phyloP scores from a whole-genome alignment of 2,113 vertebrate species.

The Vicugna pacos region DNA sequence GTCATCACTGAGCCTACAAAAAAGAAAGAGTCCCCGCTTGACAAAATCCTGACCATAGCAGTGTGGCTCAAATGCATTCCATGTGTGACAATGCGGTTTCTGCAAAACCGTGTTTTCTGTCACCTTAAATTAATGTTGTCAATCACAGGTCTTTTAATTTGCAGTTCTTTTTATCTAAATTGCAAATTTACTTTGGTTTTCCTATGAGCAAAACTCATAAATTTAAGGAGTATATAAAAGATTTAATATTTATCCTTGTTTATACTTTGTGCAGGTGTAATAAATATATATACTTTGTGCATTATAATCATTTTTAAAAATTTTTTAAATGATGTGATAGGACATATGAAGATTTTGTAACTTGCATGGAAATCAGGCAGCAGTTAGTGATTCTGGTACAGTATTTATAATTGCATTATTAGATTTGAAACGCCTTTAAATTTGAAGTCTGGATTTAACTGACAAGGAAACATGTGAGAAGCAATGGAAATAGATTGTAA shows the following conservation, averaged over 20 bases:
- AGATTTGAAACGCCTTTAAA: constrained; percentile 75
- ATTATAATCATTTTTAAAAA: background rate
- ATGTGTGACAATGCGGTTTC: background rate
- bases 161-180: background rate
- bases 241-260: background rate
- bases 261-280: background rate
- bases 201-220: background rate
- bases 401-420: constrained; percentile 67
- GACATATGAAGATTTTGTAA: background rate
- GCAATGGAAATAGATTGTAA: constrained; percentile 81
- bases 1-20: background rate
- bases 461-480: constrained; percentile 78
- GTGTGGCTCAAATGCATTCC: background rate
- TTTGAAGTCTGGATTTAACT: constrained; percentile 74
- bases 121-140: background rate
- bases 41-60: background rate
- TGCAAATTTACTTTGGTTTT: background rate
- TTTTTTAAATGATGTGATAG: background rate
- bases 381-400: constrained; percentile 54
- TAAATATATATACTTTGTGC: background rate
- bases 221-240: background rate
- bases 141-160: background rate
- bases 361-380: background rate
- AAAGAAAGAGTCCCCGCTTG: background rate
- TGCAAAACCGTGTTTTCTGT: background rate